Base-by-base conservation (phyloP, 1,140 invertebrate species). In the Drosophila lowei region DNA sequence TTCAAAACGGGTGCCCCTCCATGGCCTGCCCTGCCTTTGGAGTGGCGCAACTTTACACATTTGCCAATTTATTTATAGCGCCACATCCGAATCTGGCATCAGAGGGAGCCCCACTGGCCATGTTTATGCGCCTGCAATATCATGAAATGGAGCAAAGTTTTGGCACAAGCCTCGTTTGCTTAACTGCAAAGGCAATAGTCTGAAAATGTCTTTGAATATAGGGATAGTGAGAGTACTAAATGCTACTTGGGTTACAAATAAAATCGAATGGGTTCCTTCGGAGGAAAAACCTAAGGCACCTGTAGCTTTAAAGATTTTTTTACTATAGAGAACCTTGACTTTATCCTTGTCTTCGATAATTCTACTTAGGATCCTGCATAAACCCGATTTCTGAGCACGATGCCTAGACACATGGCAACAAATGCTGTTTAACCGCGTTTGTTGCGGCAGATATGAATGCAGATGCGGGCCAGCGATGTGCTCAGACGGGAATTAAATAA, bases 51-150 rank as follows among this genome's bases (percentile, higher is more conserved):
- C 75, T 89, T 86, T 86, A 72, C 78, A 83, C 81, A 89, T 86
- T 86, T 89, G 75, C 57, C 75, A 64, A 58, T 64, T 75, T 86
- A 81, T 86, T 88, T 83, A 88, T 81, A 74, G 74, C 78, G 6
- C 41, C 50, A 54, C 61, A 77, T 72, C 67, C 66, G 43, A 25
- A 73, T 58, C 59, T 52, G 67, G 41, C 49, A 13, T 38, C 25
- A 8, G 30, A 3, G 9, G 30, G 30, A 41, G 11, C 11, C 34
- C 11, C 34, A 13, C 2, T 38, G 34, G 11, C 53, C 13, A 56
- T 43, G 70, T 73, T 65, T 65, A 74, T 74, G 71, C 71, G 46
- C 28, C 23, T 52, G 48, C 25, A 47, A 65, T 47, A 56, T 57
- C 71, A 47, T 60, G 55, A 60, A 71, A 16, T 52, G 30, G 42